Evolutionary conservation across 2,888 invertebrate genomes (phyloP), one percentile per base, ranked within the genome.

Genomic region (Notocelia uddmanniana): DNA sequence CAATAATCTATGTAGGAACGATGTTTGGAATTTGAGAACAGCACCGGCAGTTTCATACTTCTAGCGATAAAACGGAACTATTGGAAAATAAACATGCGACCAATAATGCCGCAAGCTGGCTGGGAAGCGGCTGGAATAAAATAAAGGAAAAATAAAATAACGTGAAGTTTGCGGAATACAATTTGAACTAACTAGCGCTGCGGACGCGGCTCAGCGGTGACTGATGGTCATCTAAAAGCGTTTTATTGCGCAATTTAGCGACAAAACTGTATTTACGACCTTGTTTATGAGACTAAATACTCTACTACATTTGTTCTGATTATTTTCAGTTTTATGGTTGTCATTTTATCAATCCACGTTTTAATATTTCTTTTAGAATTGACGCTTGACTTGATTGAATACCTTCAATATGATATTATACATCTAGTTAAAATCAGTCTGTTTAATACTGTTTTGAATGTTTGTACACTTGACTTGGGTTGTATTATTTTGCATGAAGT

Each of bases 161-260:
- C 57, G 48, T 57, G 48, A 63, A 71, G 41, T 71, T 71, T 26
- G 66, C 15, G n/a, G 70, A 69, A 69, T 31, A 64, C 64, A 41
- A 52, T 71, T 71, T 41, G 59, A 54, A 66, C 66, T 71, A 71
- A 71, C 71, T 71, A 59, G 66, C 59, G 66, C 59, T 21, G 52
- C 54, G 62, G 31, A 41, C 41, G 52, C 55, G 59, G 59, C 64
- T 66, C 58, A 54, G 64, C 50, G 31, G 70, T 31, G 70, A 66
- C 66, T 64, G 66, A 71, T 59, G 45, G 34, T 31, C 50, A 54
- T 59, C 66, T 59, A 52, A 71, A 66, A 59, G 45, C 66, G 58
- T 58, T 71, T 62, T 58, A 54, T 59, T 58, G 63, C 63, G 45
- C 52, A 55, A 62, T 52, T 73, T 69, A 57, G 69, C 63, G 31